Base-by-base conservation (phyloP, 2,797 vertebrate genomes). In the Cossypha niveicapilla region DNA sequence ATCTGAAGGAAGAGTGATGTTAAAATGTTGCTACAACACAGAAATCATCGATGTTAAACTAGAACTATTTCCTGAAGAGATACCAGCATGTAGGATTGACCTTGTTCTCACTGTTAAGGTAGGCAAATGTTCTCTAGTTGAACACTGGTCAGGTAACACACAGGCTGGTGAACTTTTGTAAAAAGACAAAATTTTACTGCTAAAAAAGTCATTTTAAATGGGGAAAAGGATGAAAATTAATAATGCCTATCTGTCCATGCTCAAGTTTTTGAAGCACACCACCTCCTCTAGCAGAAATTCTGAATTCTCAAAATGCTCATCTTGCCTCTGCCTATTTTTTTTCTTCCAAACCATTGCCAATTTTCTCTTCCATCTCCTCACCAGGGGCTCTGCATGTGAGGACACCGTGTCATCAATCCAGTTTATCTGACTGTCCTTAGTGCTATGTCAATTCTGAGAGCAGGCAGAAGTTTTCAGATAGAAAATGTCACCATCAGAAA, bases 321-420 rank as follows among this genome's bases (percentile, higher is more conserved):
- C 39, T 70, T 82, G 14, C 25, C 8, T 70, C 48, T 61, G 23
- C 7, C n/a, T 48, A 27, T 56, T 41, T 70, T 63, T 27, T 78
- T 85, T 66, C 60, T 87, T 70, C 45, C 19, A 89, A 23, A 25
- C 6, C 1, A 0, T 23, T 85, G 66, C 10, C 28, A 73, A 13
- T 61, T 79, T 71, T 83, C 22, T 80, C 22, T 65, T 90, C 23
- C 6, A 53, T 2, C 9, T 66, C 17, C 27, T 79, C 11, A 25
- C 23, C 11, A 50, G 19, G 8, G 18, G 9, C 9, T 71, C 41
- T 79, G 37, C 34, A 25, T 0, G 0, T 21, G 12, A 76, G 30
- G 19, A 48, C 7, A 35, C 9, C 42, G 19, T 41, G 53, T 19
- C 47, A 75, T 9, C 50, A 50, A 15, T 39, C 11, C 32, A 25